phyloP scores from a whole-genome alignment of 2,888 invertebrate genomes.

The Drosophila ochracea region DNA sequence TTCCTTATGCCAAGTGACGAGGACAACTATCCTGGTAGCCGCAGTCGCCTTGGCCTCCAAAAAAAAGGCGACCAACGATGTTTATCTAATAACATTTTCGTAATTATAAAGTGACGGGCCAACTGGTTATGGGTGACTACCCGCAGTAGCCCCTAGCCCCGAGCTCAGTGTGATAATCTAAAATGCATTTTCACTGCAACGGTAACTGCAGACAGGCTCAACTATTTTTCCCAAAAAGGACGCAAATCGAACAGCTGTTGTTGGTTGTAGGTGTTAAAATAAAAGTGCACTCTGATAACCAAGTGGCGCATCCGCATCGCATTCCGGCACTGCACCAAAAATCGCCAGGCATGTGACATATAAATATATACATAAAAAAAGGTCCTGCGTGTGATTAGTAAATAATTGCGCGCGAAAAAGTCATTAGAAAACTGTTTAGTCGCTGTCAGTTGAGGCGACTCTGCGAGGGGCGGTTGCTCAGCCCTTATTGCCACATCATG shows the following conservation, averaged over 20 bases:
- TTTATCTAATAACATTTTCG: slow-evolving; percentile 72
- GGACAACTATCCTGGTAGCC: slow-evolving; percentile 66
- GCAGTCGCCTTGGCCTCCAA: slow-evolving; percentile 1
- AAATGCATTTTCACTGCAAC: slow-evolving; percentile 68
- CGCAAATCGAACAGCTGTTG: slow-evolving; percentile 61
- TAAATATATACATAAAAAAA: neutral
- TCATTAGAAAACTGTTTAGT: slow-evolving; percentile 74
- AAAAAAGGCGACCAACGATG: slow-evolving; percentile 49
- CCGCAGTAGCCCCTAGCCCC: slow-evolving; percentile 38
- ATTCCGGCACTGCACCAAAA: slow-evolving; percentile 59
- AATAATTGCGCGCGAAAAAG: slow-evolving; percentile 75
- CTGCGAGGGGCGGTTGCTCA: slow-evolving; percentile 12
- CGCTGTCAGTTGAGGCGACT: slow-evolving; percentile 29
- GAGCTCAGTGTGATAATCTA: slow-evolving; percentile 73
- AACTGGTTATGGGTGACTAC: slow-evolving; percentile 73
- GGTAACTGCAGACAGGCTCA: slow-evolving; percentile 1
- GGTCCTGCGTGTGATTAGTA: slow-evolving; percentile 73
- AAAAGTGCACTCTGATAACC: slow-evolving; percentile 58
- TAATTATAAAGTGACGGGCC: slow-evolving; percentile 70
- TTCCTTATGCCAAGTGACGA: slow-evolving; percentile 42
- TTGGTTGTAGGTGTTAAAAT: slow-evolving; percentile 71
- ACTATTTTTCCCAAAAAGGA: slow-evolving; percentile 22
- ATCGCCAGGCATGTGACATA: slow-evolving; percentile 25
- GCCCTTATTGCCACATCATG: slow-evolving; percentile 34
- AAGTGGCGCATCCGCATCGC: slow-evolving; percentile 68